Evolutionary conservation across 30 jellyfish, hydroid and myxozoan species (phyloP), one percentile per base, ranked within the genome.

Genomic region (Haliclystus octoradiatus): DNA sequence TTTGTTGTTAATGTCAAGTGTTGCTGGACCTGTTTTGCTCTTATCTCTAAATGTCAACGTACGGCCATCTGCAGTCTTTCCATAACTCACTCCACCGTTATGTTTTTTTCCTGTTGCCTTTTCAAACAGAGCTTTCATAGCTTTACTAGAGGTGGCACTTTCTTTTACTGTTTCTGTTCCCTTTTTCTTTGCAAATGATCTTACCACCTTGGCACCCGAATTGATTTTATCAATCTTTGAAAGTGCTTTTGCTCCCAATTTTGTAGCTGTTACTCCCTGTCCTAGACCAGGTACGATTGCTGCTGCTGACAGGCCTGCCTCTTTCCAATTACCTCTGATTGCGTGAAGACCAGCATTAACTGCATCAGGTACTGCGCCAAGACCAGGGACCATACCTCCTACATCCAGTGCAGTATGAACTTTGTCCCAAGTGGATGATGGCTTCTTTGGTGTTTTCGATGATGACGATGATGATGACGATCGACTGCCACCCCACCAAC

Each of bases 211-310:
- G 69, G 33, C 69, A 12, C 15, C 69, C 28, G 15, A 12, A 28
- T 13, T 57, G 69, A 27, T 57, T 57, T 25, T 15, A 0, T 27
- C 69, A 28, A 19, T 57, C 31, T 28, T 23, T 57, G 69, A 27
- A 0, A 19, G 15, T 12, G 31, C 69, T 28, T 57, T 57, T 13
- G 27, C 69, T 68, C 62, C 81, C 19, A 50, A 25, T 70, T 70
- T 70, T 24, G 31, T 29, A 25, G 74, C 81, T 19, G 81, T 70
- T 22, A 70, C 81, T 2, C 34, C 81, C 47, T 70, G 81, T 23
- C 81, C 81, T 22, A 64, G 74, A 3, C 72, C 72, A 5, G 81
- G 81, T 7, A 70, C 77, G 74, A 70, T 70, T 2, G 81, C 81
- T 28, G 62, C 81, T 25, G 72, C 72, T 2, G 81, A 70, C 57